Conservation (phyloP, 2,797 vertebrate species). For the Syndactyla subalaris region DNA sequence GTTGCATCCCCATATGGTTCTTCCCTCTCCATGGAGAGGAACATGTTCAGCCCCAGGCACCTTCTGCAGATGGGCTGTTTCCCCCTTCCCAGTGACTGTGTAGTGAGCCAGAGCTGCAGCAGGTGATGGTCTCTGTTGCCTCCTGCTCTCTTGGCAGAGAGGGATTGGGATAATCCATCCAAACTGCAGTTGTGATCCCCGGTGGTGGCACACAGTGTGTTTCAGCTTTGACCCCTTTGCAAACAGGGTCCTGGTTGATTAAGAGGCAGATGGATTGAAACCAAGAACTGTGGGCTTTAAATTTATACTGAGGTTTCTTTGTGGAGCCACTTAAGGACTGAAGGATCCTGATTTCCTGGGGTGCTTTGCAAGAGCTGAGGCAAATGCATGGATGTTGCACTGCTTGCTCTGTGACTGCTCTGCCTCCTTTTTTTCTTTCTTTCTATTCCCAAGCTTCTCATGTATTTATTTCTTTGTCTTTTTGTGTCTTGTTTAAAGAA, state of each 20-base stretch:
- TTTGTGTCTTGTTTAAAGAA: slow-evolving; percentile 31
- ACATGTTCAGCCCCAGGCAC: background rate
- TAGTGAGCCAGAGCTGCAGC: background rate
- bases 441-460: slow-evolving; percentile 12
- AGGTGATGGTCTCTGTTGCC: background rate
- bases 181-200: background rate
- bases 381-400: slow-evolving; percentile 39
- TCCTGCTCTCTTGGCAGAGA: background rate
- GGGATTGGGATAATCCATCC: background rate
- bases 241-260: background rate
- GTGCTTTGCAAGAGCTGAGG: slow-evolving; percentile 54
- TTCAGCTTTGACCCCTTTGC: background rate
- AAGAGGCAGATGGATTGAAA: background rate
- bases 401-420: slow-evolving; percentile 43
- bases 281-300: background rate
- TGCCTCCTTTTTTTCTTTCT: background rate
- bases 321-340: background rate
- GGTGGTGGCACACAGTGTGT: background rate
- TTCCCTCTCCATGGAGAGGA: background rate
- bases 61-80: background rate
- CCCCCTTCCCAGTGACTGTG: background rate
- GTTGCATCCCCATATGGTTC: background rate
- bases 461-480: background rate
- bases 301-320: background rate
- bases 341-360: background rate